These are phyloP conservation scores for Ophonus ardosiacus DNA, from an alignment of 2,888 invertebrate genomes.

Conservation along the genomic window DNA sequence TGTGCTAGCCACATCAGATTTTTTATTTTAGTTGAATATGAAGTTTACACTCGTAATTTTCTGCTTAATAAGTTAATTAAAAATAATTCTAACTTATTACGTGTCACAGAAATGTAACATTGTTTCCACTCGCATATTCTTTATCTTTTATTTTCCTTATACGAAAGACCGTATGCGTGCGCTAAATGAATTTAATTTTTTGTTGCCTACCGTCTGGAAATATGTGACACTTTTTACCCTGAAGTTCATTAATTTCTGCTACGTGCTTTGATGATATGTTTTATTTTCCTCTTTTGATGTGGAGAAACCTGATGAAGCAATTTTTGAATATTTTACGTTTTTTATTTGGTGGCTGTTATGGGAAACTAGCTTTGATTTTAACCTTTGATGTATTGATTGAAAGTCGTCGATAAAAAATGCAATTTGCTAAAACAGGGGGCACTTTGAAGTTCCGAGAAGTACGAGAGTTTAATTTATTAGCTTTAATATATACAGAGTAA, in stretches of 20 bases:
- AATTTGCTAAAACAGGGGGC: conserved; percentile 2
- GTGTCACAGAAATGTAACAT: background rate
- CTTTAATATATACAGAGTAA: background rate
- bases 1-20: too few species aligned
- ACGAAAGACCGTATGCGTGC: conserved; percentile 29
- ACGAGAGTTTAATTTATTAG: background rate
- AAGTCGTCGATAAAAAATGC: conserved; percentile 27
- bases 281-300: conserved; percentile 49
- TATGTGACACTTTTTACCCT: conserved; percentile 47
- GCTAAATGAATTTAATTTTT: conserved; percentile 38
- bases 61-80: too few species aligned
- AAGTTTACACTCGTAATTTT: too few species aligned
- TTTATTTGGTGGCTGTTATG: conserved; percentile 19
- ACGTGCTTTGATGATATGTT: conserved; percentile 42
- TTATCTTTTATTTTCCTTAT: background rate
- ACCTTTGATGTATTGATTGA: conserved; percentile 47
- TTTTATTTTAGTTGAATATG: too few species aligned
- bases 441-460: background rate
- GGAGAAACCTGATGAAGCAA: conserved; percentile 33
- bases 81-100: too few species aligned
- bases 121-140: background rate
- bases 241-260: conserved; percentile 50
- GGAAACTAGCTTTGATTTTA: conserved; percentile 32
- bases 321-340: conserved; percentile 33
- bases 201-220: conserved; percentile 36